A percentile compares a stretch with the other conserved stretches of the same genome.
Conservation (phyloP, 2,113 vertebrate species). For the Lophochroa leadbeateri region DNA sequence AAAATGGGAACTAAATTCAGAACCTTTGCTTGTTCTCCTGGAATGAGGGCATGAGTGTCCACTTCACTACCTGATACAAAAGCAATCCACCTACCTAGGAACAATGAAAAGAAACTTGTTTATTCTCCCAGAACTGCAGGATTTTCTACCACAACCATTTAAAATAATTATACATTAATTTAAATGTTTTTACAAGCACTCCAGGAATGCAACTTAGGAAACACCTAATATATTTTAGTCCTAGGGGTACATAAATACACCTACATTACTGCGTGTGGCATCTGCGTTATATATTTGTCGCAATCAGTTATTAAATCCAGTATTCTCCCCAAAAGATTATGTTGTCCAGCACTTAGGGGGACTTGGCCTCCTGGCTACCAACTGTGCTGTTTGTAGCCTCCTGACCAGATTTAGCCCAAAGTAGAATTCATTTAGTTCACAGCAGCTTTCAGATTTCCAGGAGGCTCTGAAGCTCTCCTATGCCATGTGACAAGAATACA, state of each 20-base stretch:
- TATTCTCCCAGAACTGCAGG: not conserved
- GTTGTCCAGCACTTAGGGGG: rapidly evolving
- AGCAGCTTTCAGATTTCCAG: not conserved
- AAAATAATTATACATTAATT: not conserved
- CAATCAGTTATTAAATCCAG: not conserved
- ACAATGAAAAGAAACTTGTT: not conserved
- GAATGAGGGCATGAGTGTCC: not conserved
- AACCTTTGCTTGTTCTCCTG: not conserved
- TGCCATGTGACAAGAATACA: not conserved
- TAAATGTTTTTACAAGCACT: not conserved
- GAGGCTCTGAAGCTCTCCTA: not conserved
- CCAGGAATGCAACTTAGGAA: not conserved
- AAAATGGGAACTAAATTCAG: not conserved
- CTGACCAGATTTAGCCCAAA: not conserved
- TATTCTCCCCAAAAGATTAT: not conserved
- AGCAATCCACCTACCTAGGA: not conserved
- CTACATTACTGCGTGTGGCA: not conserved
- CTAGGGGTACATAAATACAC: not conserved
- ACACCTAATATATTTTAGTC: not conserved
- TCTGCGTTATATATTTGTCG: not conserved
- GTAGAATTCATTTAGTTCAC: not conserved
- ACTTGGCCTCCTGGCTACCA: not conserved
- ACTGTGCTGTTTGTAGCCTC: not conserved
- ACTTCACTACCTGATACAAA: not conserved
- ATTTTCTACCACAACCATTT: not conserved